Evolutionary conservation across 2,888 invertebrate species (phyloP).

Genomic region (Nymphalis urticae): DNA sequence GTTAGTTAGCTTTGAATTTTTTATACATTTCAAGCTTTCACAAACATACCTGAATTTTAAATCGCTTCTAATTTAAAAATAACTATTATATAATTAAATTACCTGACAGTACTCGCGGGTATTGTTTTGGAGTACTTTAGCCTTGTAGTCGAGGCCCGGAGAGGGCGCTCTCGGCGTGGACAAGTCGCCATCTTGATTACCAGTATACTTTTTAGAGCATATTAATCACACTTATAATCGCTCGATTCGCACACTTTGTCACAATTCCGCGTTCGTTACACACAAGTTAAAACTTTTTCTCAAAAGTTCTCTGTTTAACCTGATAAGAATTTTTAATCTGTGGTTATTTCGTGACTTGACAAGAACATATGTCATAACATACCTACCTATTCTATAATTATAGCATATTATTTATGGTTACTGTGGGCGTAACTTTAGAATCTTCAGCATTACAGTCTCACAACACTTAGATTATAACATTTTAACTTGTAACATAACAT

Average conservation of each 20-base stretch:
- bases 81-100: constrained; percentile 27
- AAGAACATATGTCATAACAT: neutral
- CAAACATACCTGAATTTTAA: neutral
- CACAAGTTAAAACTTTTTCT: constrained; percentile 44
- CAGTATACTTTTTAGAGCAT: constrained; percentile 17
- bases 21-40: neutral
- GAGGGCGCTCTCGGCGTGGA: constrained; percentile 64
- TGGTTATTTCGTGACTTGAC: constrained; percentile 23
- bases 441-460: neutral
- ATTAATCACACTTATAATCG: constrained; percentile 1
- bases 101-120: constrained; percentile 72
- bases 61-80: neutral
- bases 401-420: neutral
- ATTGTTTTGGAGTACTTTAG: constrained; percentile 74
- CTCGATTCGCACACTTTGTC: constrained; percentile 37
- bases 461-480: neutral
- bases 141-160: constrained; percentile 63
- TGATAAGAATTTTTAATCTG: constrained; percentile 25
- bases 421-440: neutral
- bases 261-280: constrained; percentile 37
- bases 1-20: neutral
- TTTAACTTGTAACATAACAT: neutral
- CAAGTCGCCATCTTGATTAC: constrained; percentile 64
- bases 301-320: constrained; percentile 41
- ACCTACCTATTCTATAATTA: neutral